A percentile compares a stretch with the other conserved stretches of the same genome.
Conservation (phyloP, 2,113 vertebrate species). For the Spea bombifrons region DNA sequence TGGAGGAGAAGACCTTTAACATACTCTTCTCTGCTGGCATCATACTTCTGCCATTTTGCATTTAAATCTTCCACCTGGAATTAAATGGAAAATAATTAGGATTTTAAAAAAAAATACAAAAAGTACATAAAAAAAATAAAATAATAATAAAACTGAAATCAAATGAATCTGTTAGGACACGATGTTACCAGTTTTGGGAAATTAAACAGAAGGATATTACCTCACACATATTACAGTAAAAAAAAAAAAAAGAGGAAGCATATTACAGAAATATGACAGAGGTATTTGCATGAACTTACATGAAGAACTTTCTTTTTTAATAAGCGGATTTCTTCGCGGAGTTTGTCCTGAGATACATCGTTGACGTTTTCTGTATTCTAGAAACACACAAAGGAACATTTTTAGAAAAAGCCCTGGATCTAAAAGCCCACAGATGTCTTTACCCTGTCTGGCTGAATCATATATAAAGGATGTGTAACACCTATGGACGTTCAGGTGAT, state of each 20-base stretch:
- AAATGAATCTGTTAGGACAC: too few species aligned
- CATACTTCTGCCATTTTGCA: constrained; percentile 90
- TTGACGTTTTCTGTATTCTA: constrained; percentile 53
- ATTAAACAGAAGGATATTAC: background rate
- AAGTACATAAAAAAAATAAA: too few species aligned
- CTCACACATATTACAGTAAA: constrained; percentile 10
- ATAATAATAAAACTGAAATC: too few species aligned
- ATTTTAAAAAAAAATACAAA: too few species aligned
- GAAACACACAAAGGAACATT: background rate
- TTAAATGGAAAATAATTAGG: background rate
- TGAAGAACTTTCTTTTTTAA: constrained; percentile 81
- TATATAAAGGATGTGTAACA: too few species aligned
- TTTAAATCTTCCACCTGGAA: constrained; percentile 88
- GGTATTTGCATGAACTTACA: constrained; percentile 66
- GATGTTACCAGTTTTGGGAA: too few species aligned
- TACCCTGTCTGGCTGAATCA: too few species aligned
- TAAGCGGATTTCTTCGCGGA: constrained; percentile 81
- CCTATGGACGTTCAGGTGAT: too few species aligned
- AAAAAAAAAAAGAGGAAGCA: constrained; percentile 28
- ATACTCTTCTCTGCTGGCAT: constrained; percentile 83
- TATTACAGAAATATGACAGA: constrained; percentile 16
- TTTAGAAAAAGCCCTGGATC: too few species aligned
- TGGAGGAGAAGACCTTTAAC: constrained; percentile 77
- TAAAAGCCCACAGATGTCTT: too few species aligned
- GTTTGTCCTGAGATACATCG: constrained; percentile 60